phyloP scores from a whole-genome alignment of 2,888 invertebrate species.

The Patella depressa region DNA sequence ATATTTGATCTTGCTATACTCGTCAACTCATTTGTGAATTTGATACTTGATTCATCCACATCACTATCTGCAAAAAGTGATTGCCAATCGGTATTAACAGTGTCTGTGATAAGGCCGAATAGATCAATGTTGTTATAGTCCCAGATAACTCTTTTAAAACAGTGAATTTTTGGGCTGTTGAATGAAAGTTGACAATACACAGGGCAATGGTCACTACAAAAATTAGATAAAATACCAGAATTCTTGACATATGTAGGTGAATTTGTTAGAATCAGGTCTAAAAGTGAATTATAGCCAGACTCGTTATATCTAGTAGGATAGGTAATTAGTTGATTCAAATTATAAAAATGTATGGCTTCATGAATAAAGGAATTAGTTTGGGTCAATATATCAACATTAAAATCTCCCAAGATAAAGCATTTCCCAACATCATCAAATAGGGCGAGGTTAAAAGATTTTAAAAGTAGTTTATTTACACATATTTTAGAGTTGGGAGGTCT shows the following conservation, averaged over 20 bases:
- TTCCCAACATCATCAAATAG: neutral
- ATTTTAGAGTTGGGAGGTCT: neutral
- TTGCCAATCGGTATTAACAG: neutral
- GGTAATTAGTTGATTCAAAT: neutral
- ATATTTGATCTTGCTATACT: neutral
- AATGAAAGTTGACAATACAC: slow-evolving; percentile 2
- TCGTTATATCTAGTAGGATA: neutral
- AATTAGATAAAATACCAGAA: neutral
- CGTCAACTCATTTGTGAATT: neutral
- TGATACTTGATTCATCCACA: neutral
- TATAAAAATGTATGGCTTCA: neutral
- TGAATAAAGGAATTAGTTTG: slow-evolving; percentile 9
- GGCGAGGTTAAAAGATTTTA: neutral
- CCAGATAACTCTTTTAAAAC: neutral
- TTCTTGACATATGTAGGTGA: neutral
- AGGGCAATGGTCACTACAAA: slow-evolving; percentile 3
- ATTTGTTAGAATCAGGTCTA: neutral
- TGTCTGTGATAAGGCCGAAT: neutral
- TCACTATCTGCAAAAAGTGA: neutral
- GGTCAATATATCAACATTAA: neutral
- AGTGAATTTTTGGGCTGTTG: neutral
- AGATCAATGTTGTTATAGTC: neutral
- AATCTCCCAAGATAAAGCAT: slow-evolving; percentile 9
- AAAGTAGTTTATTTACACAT: neutral
- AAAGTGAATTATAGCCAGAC: neutral